A percentile compares a stretch with the other conserved stretches of the same genome.
Evolutionary conservation across 2,113 vertebrate genomes (phyloP).

Genomic region (Phrynocephalus versicolor): DNA sequence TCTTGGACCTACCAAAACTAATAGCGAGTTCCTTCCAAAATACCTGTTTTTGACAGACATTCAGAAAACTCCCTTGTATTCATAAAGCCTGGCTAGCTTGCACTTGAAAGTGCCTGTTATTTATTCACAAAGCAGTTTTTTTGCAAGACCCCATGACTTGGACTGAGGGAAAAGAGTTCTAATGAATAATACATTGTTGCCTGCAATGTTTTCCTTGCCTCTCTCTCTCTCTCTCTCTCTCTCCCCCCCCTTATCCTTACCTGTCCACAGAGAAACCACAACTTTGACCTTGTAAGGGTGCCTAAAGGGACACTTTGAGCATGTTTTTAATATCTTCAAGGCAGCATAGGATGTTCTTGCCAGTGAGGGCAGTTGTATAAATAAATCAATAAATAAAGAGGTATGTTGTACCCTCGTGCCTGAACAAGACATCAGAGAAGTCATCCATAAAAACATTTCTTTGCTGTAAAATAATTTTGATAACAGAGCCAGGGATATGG

Average conservation of each 20-base stretch:
- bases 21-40: not conserved
- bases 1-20: not conserved
- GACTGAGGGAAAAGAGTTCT: slow-evolving; percentile 38
- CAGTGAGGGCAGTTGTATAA: too few relatives aligned
- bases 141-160: slow-evolving; percentile 37
- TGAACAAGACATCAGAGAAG: not conserved
- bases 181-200: slow-evolving; percentile 58
- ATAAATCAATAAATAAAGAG: too few relatives aligned
- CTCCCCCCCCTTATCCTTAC: not conserved
- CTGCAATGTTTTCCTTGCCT: slow-evolving; percentile 30
- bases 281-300: not conserved
- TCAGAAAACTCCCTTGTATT: slow-evolving; percentile 31
- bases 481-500: too few relatives aligned
- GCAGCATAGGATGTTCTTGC: slow-evolving; percentile 8
- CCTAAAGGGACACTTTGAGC: slow-evolving; percentile 41
- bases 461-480: slow-evolving; percentile 9
- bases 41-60: not conserved
- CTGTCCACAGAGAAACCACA: slow-evolving; percentile 14
- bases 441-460: not conserved
- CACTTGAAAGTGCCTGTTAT: slow-evolving; percentile 39
- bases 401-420: not conserved
- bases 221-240: not conserved
- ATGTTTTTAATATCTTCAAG: not conserved
- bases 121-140: slow-evolving; percentile 58
- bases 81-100: not conserved